phyloP scores from a whole-genome alignment of 2,797 vertebrate genomes.

The Echeneis naucrates region DNA sequence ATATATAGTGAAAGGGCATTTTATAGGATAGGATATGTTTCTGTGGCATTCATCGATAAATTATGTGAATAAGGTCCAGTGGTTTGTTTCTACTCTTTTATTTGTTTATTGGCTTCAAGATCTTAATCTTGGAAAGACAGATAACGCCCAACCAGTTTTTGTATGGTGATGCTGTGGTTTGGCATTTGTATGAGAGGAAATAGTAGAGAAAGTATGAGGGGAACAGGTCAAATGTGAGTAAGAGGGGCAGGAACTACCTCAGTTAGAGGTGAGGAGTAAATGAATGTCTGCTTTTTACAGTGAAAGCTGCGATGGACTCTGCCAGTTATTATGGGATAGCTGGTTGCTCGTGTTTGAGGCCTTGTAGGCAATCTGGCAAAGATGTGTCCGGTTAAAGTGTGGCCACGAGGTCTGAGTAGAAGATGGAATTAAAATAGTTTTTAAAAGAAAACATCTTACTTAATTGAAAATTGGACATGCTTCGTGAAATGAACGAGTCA shows the following conservation, averaged over 20 bases:
- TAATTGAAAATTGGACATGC: not conserved
- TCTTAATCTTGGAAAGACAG: not conserved
- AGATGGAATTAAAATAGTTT: not conserved
- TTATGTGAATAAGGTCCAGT: not conserved
- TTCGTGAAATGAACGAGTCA: not conserved
- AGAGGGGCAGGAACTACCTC: not conserved
- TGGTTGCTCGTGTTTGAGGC: not conserved
- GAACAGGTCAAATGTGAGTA: not conserved
- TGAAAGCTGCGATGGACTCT: not conserved
- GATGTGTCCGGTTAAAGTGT: not conserved
- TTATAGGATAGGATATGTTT: not conserved
- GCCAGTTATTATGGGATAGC: not conserved
- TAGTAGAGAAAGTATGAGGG: too few relatives aligned
- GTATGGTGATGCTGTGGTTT: not conserved
- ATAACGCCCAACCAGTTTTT: constrained; percentile 61
- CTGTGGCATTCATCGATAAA: too few relatives aligned
- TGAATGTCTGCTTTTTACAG: not conserved
- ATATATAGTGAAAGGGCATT: not conserved
- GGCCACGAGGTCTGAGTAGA: not conserved
- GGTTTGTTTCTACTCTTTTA: not conserved
- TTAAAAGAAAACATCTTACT: not conserved
- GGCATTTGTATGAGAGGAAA: not conserved
- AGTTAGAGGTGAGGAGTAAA: not conserved
- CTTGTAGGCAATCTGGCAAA: not conserved
- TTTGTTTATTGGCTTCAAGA: constrained; percentile 6